A percentile compares a stretch with the other conserved stretches of the same genome.
Conservation (phyloP, 2,797 vertebrate species). For the Bradypodion ventrale region DNA sequence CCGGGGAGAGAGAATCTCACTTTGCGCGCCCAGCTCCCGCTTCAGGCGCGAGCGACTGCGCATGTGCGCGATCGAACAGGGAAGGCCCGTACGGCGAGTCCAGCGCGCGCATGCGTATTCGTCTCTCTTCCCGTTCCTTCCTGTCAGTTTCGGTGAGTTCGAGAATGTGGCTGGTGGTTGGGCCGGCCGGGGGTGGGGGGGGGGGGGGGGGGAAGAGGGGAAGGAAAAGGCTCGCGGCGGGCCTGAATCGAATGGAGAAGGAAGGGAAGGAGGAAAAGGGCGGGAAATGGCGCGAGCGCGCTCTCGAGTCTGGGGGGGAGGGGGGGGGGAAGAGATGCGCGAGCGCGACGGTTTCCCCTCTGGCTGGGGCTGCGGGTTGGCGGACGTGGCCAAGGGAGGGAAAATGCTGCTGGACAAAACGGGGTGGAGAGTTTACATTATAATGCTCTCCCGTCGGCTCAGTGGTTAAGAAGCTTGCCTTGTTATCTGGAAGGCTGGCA, state of each 20-base stretch:
- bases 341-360: not conserved
- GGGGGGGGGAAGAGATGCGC: not conserved
- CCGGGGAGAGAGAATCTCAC: not conserved
- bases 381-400: not conserved
- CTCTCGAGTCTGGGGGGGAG: not conserved
- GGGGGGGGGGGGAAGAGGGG: not conserved
- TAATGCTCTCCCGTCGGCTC: no score
- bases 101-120: not conserved
- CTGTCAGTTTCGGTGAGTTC: slow-evolving; percentile 24
- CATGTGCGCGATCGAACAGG: not conserved
- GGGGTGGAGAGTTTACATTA: not conserved
- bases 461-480: no score
- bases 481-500: no score
- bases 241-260: not conserved
- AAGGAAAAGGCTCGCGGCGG: not conserved
- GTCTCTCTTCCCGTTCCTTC: not conserved
- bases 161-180: not conserved
- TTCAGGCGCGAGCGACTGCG: not conserved
- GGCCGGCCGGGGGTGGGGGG: not conserved
- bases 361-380: not conserved
- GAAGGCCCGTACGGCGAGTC: not conserved
- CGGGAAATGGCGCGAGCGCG: not conserved
- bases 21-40: not conserved
- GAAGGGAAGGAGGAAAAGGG: not conserved
- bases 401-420: no score